Evolutionary conservation across 2,888 invertebrate species (phyloP).

Genomic region (Aleiodes leptofemur): DNA sequence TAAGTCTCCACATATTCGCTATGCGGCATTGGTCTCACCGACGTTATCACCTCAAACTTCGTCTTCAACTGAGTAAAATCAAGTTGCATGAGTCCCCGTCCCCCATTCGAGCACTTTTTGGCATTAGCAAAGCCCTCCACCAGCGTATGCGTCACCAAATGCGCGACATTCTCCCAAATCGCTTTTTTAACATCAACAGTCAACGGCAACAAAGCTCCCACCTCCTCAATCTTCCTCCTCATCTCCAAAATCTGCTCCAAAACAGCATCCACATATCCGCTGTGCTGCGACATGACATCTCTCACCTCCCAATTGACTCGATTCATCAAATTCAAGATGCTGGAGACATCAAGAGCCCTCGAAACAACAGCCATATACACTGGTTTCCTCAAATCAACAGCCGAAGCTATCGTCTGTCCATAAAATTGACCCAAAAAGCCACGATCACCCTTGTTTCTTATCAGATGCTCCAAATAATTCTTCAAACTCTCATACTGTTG

Average conservation of each 20-base stretch:
- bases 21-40: slow-evolving; percentile 89
- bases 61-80: slow-evolving; percentile 96
- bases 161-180: slow-evolving; percentile 92
- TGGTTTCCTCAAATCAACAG: slow-evolving; percentile 86
- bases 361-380: slow-evolving; percentile 92
- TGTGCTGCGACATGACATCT: slow-evolving; percentile 96
- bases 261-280: slow-evolving; percentile 88
- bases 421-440: slow-evolving; percentile 84
- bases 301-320: slow-evolving; percentile 96
- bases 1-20: slow-evolving; percentile 94
- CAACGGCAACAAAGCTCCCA: slow-evolving; percentile 83
- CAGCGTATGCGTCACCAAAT: slow-evolving; percentile 89
- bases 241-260: slow-evolving; percentile 85
- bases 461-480: slow-evolving; percentile 89
- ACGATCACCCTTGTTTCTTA: slow-evolving; percentile 80
- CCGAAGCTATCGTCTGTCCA: slow-evolving; percentile 84
- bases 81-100: slow-evolving; percentile 97
- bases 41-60: slow-evolving; percentile 91
- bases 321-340: slow-evolving; percentile 89
- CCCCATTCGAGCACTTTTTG: slow-evolving; percentile 96
- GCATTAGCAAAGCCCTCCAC: slow-evolving; percentile 97
- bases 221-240: slow-evolving; percentile 85
- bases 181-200: slow-evolving; percentile 82
- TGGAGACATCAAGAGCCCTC: slow-evolving; percentile 86
- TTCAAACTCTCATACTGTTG: slow-evolving; percentile 91